phyloP scores from a whole-genome alignment of 2,113 vertebrate genomes.

The Upupa epops region DNA sequence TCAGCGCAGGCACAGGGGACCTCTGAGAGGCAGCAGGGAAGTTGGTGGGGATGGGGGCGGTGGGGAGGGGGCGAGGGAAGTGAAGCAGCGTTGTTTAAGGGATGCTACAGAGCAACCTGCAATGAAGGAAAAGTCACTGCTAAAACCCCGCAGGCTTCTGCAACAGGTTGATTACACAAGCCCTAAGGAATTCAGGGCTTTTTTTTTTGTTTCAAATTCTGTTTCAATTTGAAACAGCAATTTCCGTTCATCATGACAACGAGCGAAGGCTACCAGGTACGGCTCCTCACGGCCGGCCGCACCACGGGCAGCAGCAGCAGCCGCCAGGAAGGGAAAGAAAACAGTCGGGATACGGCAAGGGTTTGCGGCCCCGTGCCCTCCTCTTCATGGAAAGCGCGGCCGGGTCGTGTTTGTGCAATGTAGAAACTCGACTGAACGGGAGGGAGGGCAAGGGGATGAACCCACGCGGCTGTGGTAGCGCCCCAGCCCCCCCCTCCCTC shows the following conservation, averaged over 20 bases:
- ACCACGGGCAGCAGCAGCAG: rapidly evolving
- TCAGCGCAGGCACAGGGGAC: not conserved
- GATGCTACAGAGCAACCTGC: not conserved
- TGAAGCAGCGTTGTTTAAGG: not conserved
- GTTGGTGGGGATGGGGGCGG: too few relatives aligned
- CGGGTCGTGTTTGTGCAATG: not conserved
- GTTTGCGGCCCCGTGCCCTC: not conserved
- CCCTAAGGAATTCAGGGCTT: not conserved
- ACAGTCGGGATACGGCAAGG: not conserved
- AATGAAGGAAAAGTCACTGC: not conserved
- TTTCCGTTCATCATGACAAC: rapidly evolving
- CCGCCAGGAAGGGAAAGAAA: not conserved
- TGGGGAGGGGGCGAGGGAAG: not conserved
- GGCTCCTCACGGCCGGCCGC: not conserved
- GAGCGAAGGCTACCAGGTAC: not conserved
- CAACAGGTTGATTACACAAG: not conserved
- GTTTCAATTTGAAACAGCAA: too few relatives aligned
- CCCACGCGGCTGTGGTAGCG: rapidly evolving
- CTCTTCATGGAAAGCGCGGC: not conserved
- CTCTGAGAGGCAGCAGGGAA: not conserved
- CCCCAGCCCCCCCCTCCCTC: not conserved
- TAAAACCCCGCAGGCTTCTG: not conserved
- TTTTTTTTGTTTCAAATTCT: not conserved
- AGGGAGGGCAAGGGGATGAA: not conserved
- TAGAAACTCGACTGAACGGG: not conserved